Base-by-base conservation (phyloP, 1,140 invertebrate species). In the Drosophila orena region DNA sequence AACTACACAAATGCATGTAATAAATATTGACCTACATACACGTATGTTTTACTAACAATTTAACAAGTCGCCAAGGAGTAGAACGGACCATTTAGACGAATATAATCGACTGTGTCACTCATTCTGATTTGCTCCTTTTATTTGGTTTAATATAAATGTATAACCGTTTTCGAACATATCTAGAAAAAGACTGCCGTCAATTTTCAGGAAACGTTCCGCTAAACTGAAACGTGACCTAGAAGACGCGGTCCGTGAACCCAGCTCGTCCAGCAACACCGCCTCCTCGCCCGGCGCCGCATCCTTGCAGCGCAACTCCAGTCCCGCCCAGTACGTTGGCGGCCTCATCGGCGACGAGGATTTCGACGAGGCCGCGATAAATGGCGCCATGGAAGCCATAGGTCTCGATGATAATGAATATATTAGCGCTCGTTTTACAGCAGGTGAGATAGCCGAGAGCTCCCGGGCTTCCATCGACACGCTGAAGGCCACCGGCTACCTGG, bases 211-310 rank as follows among this genome's bases (percentile, higher is more conserved):
- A 93, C 95, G 96, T 91, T 96, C 97, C 92, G 96, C 96, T 54
- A 96, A 96, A 93, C 94, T 98, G 90, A 95, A 97, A 91, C 96
- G 97, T 93, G 97, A 99, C 81, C 93, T 99, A 30, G 97, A 98
- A 93, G 98, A 99, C 91, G 98, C 98, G 14, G 97, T 97, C 2
- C 93, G 93, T 60, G 94, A 95, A 89, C 77, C 90, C 7, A 74
- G 72, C 47, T 79, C 90, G 11, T 60, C 94, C 44, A 91, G 40
- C 40, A 74, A 93, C 34, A 78, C 54, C 37, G 89, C 92, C 62
- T 79, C 92, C 11, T 59, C 69, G 11, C 42, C 57, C 1, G 47
- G 71, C 20, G 47, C 59, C 1, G 60, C 80, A 3, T 62, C 71
- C 17, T 35, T 73, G 54, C 62, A 69, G 27, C 79, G 84, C 22